These are phyloP conservation scores for Eidolon helvum DNA, from an alignment of 2,113 vertebrate species.

Conservation along the genomic window DNA sequence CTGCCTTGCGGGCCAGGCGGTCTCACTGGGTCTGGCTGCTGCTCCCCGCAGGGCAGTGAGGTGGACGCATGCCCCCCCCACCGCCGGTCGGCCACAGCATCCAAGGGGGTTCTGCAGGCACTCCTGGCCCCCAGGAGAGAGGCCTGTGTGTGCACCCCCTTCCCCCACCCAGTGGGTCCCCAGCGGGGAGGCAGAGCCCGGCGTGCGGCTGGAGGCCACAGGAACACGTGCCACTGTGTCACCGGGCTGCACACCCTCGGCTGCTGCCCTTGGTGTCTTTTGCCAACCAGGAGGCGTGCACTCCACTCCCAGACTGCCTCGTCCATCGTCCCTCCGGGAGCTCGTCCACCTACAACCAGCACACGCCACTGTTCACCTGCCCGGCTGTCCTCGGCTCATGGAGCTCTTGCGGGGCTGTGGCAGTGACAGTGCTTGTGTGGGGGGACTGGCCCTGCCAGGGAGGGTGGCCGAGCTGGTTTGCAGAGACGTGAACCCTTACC, in stretches of 20 bases:
- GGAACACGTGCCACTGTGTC: too few relatives aligned
- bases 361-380: background rate
- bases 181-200: fast-evolving
- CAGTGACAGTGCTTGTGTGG: background rate
- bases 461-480: background rate
- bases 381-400: fast-evolving
- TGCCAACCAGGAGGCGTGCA: background rate
- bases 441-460: background rate
- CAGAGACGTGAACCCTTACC: background rate
- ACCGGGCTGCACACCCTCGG: fast-evolving
- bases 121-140: background rate
- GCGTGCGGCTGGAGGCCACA: too few relatives aligned
- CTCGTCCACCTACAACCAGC: background rate
- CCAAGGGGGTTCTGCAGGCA: too few relatives aligned
- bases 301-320: background rate
- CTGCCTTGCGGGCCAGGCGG: background rate
- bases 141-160: background rate
- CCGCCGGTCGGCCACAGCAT: too few relatives aligned
- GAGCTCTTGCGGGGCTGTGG: fast-evolving
- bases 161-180: background rate
- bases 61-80: background rate
- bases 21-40: background rate
- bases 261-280: background rate
- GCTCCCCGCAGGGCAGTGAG: background rate
- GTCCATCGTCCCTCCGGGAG: background rate